Evolutionary conservation across 1,140 invertebrate species (phyloP).

Genomic region (Limonius californicus): DNA sequence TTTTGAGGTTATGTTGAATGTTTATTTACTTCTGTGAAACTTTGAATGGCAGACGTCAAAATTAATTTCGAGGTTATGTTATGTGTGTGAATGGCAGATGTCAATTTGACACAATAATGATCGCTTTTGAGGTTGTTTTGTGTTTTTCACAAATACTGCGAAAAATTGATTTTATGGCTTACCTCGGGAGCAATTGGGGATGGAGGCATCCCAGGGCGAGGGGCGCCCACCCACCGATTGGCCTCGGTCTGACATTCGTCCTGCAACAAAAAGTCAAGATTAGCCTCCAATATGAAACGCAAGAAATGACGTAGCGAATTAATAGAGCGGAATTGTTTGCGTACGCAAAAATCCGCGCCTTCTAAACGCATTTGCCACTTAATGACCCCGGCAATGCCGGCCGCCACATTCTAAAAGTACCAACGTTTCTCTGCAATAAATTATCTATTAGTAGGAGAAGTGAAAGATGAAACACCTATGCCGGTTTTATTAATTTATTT

Average conservation of each 20-base stretch:
- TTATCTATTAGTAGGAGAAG: slow-evolving; percentile 5
- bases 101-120: no score
- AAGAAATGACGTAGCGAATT: no score
- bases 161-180: slow-evolving; percentile 16
- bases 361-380: not conserved
- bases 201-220: slow-evolving; percentile 42
- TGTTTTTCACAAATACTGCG: no score
- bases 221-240: slow-evolving; percentile 45
- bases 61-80: no score
- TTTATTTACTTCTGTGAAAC: no score
- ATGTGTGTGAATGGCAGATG: no score
- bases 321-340: no score
- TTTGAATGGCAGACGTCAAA: no score
- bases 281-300: not conserved
- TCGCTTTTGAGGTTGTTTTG: no score
- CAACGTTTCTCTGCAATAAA: slow-evolving; percentile 5
- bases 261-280: slow-evolving; percentile 34
- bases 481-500: slow-evolving; percentile 5
- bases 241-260: slow-evolving; percentile 45
- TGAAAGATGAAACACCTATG: slow-evolving; percentile 11
- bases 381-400: not conserved
- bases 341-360: no score
- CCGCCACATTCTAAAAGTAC: not conserved
- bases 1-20: no score
- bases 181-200: slow-evolving; percentile 46